Percentiles rank a stretch among this genome's conserved stretches.
Evolutionary conservation across 2,113 vertebrate species (phyloP).

Genomic region (Hemichromis elongatus): DNA sequence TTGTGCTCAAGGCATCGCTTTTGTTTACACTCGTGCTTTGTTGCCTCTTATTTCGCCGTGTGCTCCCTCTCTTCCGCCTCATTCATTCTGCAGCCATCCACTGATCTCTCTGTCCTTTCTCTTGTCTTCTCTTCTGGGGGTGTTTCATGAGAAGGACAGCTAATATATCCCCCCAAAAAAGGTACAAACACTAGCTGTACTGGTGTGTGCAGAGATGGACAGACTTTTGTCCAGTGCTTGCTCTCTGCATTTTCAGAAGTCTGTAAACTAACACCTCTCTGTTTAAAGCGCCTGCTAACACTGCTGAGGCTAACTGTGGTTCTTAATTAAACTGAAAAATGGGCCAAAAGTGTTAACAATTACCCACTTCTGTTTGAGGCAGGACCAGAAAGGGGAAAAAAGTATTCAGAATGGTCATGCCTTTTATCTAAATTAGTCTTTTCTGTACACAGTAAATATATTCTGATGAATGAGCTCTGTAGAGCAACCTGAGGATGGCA

Average conservation of each 20-base stretch:
- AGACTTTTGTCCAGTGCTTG: conserved; percentile 40
- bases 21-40: conserved; percentile 61
- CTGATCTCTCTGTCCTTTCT: conserved; percentile 80
- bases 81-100: conserved; percentile 77
- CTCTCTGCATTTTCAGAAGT: conserved; percentile 29
- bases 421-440: background rate
- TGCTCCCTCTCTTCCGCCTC: conserved; percentile 11
- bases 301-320: background rate
- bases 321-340: background rate
- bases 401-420: background rate
- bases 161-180: conserved; percentile 91
- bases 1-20: conserved; percentile 74
- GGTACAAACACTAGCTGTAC: conserved; percentile 76
- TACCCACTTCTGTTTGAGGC: background rate
- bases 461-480: background rate
- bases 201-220: conserved; percentile 41
- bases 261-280: conserved; percentile 35
- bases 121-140: conserved; percentile 82
- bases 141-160: conserved; percentile 89
- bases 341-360: background rate
- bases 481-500: background rate
- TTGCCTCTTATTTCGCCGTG: conserved; percentile 34
- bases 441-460: background rate
- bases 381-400: background rate
- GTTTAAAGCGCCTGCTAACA: conserved; percentile 25